Evolutionary conservation across 2,888 invertebrate species (phyloP).

Genomic region (Penaeus monodon): DNA sequence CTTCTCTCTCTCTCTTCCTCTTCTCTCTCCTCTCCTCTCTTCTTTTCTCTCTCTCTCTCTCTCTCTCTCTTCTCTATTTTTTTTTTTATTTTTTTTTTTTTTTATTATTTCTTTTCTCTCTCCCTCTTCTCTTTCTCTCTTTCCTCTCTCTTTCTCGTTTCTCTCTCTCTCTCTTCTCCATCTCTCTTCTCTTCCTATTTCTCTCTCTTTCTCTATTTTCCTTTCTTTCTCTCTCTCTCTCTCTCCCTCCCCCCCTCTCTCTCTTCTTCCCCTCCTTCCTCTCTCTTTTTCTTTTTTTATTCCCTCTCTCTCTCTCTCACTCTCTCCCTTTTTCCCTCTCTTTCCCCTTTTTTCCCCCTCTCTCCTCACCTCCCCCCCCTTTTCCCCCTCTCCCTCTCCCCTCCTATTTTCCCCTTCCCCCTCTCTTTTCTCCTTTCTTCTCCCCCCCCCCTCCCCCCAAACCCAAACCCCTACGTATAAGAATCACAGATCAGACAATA

Average conservation of each 20-base stretch:
- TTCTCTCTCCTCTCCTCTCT: too few relatives aligned
- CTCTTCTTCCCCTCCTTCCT: too few relatives aligned
- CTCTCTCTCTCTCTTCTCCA: too few relatives aligned
- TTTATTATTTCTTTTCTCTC: conserved; percentile 2
- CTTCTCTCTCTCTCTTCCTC: too few relatives aligned
- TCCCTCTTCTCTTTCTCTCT: too few relatives aligned
- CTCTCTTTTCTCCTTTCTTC: not conserved
- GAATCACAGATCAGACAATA: too few relatives aligned
- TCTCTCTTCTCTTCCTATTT: not conserved
- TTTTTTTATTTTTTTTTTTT: too few relatives aligned
- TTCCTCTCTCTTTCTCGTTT: not conserved
- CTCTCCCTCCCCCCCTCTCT: conserved; percentile 19
- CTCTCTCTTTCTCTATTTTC: conserved; percentile 2
- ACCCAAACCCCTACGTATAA: too few relatives aligned
- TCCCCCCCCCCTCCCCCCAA: not conserved
- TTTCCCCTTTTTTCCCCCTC: not conserved
- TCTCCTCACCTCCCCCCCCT: not conserved
- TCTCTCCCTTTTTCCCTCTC: not conserved
- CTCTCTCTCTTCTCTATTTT: too few relatives aligned
- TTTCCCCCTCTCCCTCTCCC: not conserved
- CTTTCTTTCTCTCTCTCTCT: conserved; percentile 9
- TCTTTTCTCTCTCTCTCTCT: too few relatives aligned
- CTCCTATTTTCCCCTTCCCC: not conserved
- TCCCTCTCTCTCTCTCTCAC: not conserved
- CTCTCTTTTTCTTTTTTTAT: not conserved